These are phyloP conservation scores for Lophotis ruficrista DNA, from an alignment of 2,113 vertebrate species.

Conservation along the genomic window DNA sequence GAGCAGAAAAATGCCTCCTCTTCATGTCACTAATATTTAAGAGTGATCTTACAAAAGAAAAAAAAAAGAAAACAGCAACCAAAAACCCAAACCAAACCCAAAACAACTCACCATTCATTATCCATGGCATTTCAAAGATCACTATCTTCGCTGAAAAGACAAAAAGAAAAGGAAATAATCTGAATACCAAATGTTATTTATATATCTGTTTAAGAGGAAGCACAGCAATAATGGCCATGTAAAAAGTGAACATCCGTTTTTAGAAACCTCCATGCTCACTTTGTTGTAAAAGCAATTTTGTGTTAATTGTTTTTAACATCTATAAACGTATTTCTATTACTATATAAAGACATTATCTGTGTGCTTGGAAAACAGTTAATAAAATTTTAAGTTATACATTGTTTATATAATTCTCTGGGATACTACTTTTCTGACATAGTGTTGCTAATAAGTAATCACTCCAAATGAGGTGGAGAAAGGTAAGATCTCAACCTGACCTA, in stretches of 20 bases:
- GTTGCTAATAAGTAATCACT: not conserved
- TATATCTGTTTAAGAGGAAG: not conserved
- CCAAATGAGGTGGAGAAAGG: not conserved
- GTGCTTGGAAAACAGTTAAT: not conserved
- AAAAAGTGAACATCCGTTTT: not conserved
- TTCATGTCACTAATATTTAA: not conserved
- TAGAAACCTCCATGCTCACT: not conserved
- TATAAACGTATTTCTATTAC: not conserved
- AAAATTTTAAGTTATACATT: not conserved
- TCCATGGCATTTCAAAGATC: constrained; percentile 98
- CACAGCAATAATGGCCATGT: rapidly evolving
- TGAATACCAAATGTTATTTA: not conserved
- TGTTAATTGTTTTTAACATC: not conserved
- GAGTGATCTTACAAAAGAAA: not conserved
- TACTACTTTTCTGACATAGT: not conserved
- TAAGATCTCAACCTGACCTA: not conserved
- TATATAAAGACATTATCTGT: not conserved
- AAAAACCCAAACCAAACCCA: not conserved
- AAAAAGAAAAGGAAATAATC: not conserved
- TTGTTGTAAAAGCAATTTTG: not conserved
- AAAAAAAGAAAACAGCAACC: not conserved
- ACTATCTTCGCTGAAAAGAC: constrained; percentile 92
- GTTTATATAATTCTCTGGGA: not conserved
- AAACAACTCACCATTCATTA: constrained; percentile 91
- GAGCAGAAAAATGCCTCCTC: not conserved